Evolutionary conservation across 2,797 vertebrate species (phyloP), one percentile per base, ranked within the genome.

Genomic region (Pitangus sulphuratus): DNA sequence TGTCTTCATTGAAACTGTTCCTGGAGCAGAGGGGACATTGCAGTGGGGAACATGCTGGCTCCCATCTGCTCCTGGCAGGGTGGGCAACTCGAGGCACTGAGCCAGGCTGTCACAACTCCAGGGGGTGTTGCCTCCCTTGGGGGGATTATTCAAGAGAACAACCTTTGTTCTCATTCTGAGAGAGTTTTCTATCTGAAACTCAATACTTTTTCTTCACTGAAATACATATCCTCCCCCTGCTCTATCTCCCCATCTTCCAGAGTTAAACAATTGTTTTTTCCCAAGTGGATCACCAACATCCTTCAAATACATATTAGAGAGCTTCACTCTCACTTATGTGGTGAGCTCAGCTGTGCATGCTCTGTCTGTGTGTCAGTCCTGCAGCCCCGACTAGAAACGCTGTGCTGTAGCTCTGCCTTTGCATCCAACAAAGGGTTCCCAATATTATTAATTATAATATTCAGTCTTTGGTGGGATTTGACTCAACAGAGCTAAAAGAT

Each of bases 51-150:
- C 54, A 39, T 1, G 3, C 20, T 4, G 6, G 37, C 75, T 89
- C 3, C 4, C 30, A 30, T 8, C 35, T 6, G 1, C 51, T 15
- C 48, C 0, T 0, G 2, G 33, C 58, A 85, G 62, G 14, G 39
- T 30, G 31, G 39, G 54, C 1, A 1, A 22, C 48, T 28, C 0
- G 0, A 61, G 44, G 4, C 2, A 5, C 65, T 48, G 58, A 69
- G 84, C 25, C 60, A 69, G 76, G 20, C n/a, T 68, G 33, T 11
- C 50, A 47, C 0, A 5, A 19, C 57, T 47, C 44, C 44, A 45
- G 37, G 2, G 10, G 20, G 26, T 0, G 0, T 42, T 66, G 60
- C 30, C 30, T 80, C n/a, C 22, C n/a, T 42, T 3, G 1, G 8
- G 12, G 11, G 12, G 8, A 33, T 78, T 65, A 48, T 50, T 61